Evolutionary conservation across 1,140 invertebrate genomes (phyloP).

Genomic region (Myzus persicae): DNA sequence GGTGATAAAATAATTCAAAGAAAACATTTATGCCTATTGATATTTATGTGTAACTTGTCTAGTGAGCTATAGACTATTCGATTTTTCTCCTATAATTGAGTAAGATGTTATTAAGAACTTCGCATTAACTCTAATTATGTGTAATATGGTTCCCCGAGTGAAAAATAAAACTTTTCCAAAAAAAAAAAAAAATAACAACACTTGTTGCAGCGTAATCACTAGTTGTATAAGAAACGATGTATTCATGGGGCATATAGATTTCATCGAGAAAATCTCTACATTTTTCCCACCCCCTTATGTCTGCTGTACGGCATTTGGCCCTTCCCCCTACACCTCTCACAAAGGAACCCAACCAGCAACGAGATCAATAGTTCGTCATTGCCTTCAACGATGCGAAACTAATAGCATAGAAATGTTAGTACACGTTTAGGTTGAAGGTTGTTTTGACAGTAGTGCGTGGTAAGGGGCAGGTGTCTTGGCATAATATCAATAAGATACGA

Average conservation of each 20-base stretch:
- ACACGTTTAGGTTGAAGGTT: constrained; percentile 11
- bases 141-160: neutral
- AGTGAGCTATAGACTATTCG: neutral
- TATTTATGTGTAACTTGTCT: neutral
- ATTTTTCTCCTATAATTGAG: neutral
- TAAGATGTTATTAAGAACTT: neutral
- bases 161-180: neutral
- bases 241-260: neutral
- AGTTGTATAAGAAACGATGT: neutral
- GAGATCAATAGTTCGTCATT: constrained; percentile 30
- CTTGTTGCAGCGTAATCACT: neutral
- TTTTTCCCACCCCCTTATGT: neutral
- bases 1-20: too few relatives aligned
- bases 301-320: neutral
- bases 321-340: neutral
- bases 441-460: neutral
- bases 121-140: neutral
- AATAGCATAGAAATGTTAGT: constrained; percentile 1
- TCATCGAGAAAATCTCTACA: neutral
- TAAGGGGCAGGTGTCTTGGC: neutral
- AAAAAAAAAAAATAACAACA: neutral
- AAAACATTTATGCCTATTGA: too few relatives aligned
- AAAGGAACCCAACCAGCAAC: neutral
- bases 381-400: constrained; percentile 20
- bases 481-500: neutral